Evolutionary conservation across 2,113 vertebrate genomes (phyloP).

Genomic region (Riparia riparia): DNA sequence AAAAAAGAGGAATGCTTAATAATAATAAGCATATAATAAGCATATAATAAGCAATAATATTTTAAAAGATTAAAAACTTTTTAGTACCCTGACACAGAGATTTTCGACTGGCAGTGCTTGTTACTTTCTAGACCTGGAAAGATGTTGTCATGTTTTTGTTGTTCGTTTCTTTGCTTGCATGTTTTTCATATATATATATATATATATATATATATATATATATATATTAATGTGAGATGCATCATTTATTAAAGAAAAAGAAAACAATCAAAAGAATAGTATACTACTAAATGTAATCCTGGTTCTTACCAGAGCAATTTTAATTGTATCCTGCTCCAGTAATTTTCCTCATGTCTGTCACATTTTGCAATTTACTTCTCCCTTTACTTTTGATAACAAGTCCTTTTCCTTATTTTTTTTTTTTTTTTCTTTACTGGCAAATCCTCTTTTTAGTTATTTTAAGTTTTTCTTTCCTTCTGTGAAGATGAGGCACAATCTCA

Average conservation of each 20-base stretch:
- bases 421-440: background rate
- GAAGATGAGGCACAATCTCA: background rate
- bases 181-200: too few relatives aligned
- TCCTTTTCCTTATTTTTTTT: background rate
- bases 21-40: too few relatives aligned
- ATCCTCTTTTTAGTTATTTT: background rate
- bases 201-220: too few relatives aligned
- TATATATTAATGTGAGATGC: accelerated
- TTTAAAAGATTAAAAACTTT: accelerated
- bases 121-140: background rate
- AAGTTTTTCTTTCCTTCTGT: background rate
- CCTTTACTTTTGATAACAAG: background rate
- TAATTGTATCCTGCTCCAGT: background rate
- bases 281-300: background rate
- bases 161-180: background rate
- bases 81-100: background rate
- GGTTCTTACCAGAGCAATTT: background rate
- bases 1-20: background rate
- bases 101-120: background rate
- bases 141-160: accelerated
- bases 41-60: too few relatives aligned
- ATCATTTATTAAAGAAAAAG: background rate
- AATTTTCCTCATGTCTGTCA: background rate
- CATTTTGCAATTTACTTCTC: background rate
- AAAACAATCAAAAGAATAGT: background rate